Evolutionary conservation across 1,140 invertebrate species (phyloP), one percentile per base, ranked within the genome.

Genomic region (Pachypeltis micranthus): DNA sequence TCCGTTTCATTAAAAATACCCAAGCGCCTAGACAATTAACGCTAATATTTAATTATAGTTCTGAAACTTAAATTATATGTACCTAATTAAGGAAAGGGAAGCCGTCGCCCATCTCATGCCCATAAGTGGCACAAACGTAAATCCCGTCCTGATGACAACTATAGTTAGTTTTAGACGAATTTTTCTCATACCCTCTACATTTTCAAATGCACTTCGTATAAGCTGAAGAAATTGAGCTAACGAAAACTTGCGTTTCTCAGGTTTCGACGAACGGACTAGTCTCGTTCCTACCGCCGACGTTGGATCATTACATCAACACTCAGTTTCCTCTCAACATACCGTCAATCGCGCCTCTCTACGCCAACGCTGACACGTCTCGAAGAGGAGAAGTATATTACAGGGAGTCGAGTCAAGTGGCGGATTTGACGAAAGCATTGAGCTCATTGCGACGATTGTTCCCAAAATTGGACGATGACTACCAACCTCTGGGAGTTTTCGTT

Each of bases 241-340:
- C n/a, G 7, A 39, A 7, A 39, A 39, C 34, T n/a, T 39, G 7
- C 7, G 7, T 39, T 39, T n/a, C 2, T 56, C 77, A 96, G 93
- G 83, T 96, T 56, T 96, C 95, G 73, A 86, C 83, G 70, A 94
- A 93, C 77, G 93, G 93, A 27, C 78, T 95, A 14, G 69, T 96
- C n/a, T 92, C 93, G 1, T 95, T 97, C 71, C 78, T 87, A 66
- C 86, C 87, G 12, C 86, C 93, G 55, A 86, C 95, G 62, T 84
- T 89, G 19, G 80, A 80, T 51, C 94, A 91, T 71, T 81, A 91
- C 66, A 93, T 93, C 71, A 59, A 59, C 26, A 83, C 88, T 14
- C 86, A 91, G 69, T 93, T 96, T 74, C 93, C 93, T 2, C 75
- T 95, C 63, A 89, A 91, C 63, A 91, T 92, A 74, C 88, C 92